phyloP scores from a whole-genome alignment of 2,797 vertebrate genomes.

The Spinus pinus region DNA sequence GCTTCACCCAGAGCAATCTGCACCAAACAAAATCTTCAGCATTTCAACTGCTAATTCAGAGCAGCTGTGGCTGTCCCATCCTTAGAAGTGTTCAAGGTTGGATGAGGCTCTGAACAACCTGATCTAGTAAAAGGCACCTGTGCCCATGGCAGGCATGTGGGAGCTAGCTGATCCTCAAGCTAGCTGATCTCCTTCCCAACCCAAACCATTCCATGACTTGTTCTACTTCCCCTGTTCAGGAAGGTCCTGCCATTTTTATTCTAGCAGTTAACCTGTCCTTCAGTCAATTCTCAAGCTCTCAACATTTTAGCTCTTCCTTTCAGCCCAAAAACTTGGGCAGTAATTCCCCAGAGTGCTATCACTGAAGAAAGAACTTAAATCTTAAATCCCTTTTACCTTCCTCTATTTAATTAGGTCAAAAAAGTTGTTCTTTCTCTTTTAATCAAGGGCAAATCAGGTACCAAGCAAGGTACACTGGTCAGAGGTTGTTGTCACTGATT shows the following conservation, averaged over 20 bases:
- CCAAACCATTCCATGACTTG: background rate
- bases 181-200: background rate
- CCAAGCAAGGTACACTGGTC: background rate
- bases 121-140: rapidly evolving
- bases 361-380: background rate
- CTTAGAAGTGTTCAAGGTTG: background rate
- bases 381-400: background rate
- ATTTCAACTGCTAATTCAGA: no score
- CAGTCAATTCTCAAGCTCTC: background rate
- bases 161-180: background rate
- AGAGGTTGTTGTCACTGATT: background rate
- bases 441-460: background rate
- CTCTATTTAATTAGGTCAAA: background rate
- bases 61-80: background rate
- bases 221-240: background rate
- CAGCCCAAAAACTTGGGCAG: background rate
- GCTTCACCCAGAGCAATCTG: background rate
- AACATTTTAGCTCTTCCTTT: background rate
- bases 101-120: background rate
- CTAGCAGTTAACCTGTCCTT: background rate
- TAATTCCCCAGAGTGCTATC: background rate
- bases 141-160: background rate
- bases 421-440: background rate
- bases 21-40: background rate
- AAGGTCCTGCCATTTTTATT: background rate